These are phyloP conservation scores for Euzetes globulus DNA, from an alignment of 2,888 invertebrate species.

Conservation along the genomic window DNA sequence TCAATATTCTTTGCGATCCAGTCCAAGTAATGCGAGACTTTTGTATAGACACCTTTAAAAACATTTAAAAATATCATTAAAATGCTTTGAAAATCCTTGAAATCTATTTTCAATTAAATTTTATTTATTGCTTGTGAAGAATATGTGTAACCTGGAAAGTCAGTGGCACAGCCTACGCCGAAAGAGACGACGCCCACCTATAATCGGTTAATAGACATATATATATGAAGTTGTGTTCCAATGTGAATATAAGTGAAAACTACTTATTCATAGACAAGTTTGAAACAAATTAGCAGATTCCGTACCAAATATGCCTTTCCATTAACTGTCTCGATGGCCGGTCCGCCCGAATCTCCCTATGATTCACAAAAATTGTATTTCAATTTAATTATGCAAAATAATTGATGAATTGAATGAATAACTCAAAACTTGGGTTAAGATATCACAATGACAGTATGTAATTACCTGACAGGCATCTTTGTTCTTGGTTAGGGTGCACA, in stretches of 20 bases:
- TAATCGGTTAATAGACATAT: not conserved
- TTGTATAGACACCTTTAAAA: conserved; percentile 4
- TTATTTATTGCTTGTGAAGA: not conserved
- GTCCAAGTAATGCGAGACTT: not conserved
- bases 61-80: not conserved
- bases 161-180: conserved; percentile 32
- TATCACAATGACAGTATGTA: too few relatives aligned
- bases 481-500: conserved; percentile 8
- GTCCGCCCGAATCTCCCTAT: conserved; percentile 34
- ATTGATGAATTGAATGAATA: too few relatives aligned
- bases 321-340: conserved; percentile 5
- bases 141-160: conserved; percentile 28
- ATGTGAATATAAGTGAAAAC: not conserved
- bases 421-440: too few relatives aligned
- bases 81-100: not conserved
- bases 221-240: not conserved
- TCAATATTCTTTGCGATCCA: not conserved
- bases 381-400: too few relatives aligned
- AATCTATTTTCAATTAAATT: not conserved
- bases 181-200: conserved; percentile 29
- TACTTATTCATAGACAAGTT: not conserved
- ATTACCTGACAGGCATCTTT: conserved; percentile 30
- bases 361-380: not conserved
- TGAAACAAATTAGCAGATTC: not conserved
- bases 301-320: conserved; percentile 13